A percentile compares a stretch with the other conserved stretches of the same genome.
These are phyloP conservation scores for Tetragonula carbonaria DNA, from an alignment of 2,888 invertebrate species.

Conservation along the genomic window DNA sequence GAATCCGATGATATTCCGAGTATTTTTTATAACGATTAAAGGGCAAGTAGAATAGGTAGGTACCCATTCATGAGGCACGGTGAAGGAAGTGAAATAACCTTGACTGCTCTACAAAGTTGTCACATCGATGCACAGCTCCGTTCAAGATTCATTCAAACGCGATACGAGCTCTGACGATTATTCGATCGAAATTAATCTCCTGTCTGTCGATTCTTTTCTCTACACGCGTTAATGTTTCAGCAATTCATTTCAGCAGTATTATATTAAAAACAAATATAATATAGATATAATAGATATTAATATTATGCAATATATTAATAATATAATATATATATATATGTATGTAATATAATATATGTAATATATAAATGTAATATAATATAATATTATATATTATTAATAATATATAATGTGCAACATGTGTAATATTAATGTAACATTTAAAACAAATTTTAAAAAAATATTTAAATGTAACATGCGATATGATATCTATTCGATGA, in stretches of 20 bases:
- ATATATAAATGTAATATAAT: too few species aligned
- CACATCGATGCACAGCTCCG: conserved; percentile 23
- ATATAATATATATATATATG: too few species aligned
- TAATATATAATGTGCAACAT: neutral
- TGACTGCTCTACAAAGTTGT: conserved; percentile 47
- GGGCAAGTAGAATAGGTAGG: conserved; percentile 36
- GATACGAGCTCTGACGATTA: neutral
- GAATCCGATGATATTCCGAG: conserved; percentile 43
- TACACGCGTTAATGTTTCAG: neutral
- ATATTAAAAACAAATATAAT: too few species aligned
- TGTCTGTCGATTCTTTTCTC: neutral
- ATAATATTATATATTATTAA: too few species aligned
- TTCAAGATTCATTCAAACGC: conserved; percentile 47
- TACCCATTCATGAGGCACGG: conserved; percentile 50
- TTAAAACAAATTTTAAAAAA: too few species aligned
- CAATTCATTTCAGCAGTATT: neutral
- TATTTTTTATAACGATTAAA: conserved; percentile 41
- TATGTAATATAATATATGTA: too few species aligned
- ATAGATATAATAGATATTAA: too few species aligned
- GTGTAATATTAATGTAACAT: neutral
- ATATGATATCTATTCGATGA: too few species aligned
- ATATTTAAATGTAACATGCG: too few species aligned
- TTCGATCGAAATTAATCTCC: conserved; percentile 3
- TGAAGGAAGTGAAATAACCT: conserved; percentile 52
- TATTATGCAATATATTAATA: too few species aligned